Evolutionary conservation across 2,888 invertebrate species (phyloP), one percentile per base, ranked within the genome.

Genomic region (Octonoba sinensis): DNA sequence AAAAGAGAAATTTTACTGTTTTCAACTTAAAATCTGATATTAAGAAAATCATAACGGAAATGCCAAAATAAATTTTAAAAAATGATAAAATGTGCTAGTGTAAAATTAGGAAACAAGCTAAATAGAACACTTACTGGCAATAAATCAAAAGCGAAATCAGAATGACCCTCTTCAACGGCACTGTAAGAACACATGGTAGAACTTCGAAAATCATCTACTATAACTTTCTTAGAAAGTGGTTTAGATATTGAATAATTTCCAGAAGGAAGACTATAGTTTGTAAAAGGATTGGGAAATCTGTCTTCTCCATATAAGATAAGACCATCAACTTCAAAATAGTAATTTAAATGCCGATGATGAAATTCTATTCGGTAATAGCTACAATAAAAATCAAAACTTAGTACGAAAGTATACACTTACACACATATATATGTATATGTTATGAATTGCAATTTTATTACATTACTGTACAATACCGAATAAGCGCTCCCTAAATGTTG

Each of bases 261-360:
- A 13, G 15, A 60, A 3, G 49, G 46, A 20, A 75, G 44, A 15
- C 20, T 46, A 86, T 72, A 57, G n/a, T n/a, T 57, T 69, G 69
- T n/a, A 36, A 75, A 66, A 27, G 16, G 59, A 16, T 15, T 15
- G 64, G 65, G 24, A 46, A 64, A 69, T 60, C n/a, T 62, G n/a
- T 69, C 59, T 69, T 83, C 91, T 0, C 96, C 96, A 85, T 92
- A 92, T 49, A 96, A 89, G 84, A 94, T 89, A 1, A 97, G 92
- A 18, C 95, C 95, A 90, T 97, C 96, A 70, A 97, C 89, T 87
- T 95, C 94, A 16, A 95, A 94, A 87, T 96, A 96, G 88, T 96
- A 96, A 57, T 93, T 92, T 70, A 95, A 90, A 72, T 92, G 89
- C 81, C 91, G 92, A 87, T 95, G 95, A 88, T 95, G 94, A 87